Evolutionary conservation across 1,140 invertebrate species (phyloP).

Genomic region (Papilio polyxenes): DNA sequence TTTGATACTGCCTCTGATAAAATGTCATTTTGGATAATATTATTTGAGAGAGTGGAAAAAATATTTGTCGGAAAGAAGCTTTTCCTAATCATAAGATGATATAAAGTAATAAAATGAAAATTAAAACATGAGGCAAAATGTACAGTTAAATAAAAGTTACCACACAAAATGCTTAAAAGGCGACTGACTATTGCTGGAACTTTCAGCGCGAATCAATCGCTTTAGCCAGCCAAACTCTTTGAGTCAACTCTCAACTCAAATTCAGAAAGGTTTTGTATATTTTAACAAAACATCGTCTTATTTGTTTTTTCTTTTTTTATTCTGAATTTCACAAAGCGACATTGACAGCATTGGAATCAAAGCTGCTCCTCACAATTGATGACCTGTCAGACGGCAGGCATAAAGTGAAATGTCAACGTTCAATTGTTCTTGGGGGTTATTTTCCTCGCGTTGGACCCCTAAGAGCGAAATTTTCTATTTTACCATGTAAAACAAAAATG

Average conservation of each 20-base stretch:
- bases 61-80: too few species aligned
- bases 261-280: neutral
- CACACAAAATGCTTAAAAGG: too few species aligned
- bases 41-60: too few species aligned
- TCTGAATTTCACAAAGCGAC: neutral
- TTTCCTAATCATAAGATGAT: too few species aligned
- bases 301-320: neutral
- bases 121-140: too few species aligned
- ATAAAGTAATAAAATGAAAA: too few species aligned
- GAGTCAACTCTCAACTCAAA: too few species aligned
- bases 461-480: conserved; percentile 72
- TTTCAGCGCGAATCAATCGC: neutral
- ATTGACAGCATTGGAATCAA: conserved; percentile 43
- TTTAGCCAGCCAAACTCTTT: neutral
- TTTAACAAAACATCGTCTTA: neutral
- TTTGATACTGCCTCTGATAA: neutral
- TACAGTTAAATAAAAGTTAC: too few species aligned
- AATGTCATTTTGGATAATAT: neutral
- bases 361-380: conserved; percentile 50
- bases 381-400: conserved; percentile 51
- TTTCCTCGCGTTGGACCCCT: conserved; percentile 48
- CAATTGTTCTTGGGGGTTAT: conserved; percentile 51
- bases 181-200: too few species aligned
- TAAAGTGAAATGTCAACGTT: conserved; percentile 35
- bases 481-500: conserved; percentile 77